Base-by-base conservation (phyloP, 2,113 vertebrate genomes). In the Plecturocebus donacophilus region DNA sequence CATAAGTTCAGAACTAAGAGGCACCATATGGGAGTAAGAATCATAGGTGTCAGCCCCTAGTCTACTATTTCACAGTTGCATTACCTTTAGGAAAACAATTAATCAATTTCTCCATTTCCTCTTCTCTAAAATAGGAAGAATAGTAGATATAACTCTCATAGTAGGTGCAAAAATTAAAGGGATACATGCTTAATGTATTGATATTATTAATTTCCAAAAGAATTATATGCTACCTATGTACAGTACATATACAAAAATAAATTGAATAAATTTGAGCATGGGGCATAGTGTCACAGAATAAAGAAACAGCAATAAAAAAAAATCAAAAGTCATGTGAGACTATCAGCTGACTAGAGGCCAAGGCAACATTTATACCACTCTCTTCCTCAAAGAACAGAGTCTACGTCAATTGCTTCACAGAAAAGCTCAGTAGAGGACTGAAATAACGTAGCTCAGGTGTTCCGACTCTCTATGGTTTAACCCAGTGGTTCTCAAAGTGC, bases 111-210 rank as follows among this genome's bases (percentile, higher is more conserved):
- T 88, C 49, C n/a, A 87, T 66, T 91, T 61, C 17, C n/a, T 71
- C 8, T 90, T 94, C 87, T 85, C 13, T 85, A 93, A 95, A 94
- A 90, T 58, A 49, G 35, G 6, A 66, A 92, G 87, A 73, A 91
- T 40, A 86, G 75, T 10, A 75, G 20, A 83, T 61, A 3, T 42
- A 93, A 89, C 49, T 32, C 21, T 89, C 80, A 70, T 10, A 11
- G 38, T n/a, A 12, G n/a, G 68, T 83, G 35, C 30, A 82, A 77
- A 68, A 25, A 3, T 40, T 71, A 83, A 96, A 76, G 49, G 8
- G 68, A 32, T 87, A 86, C 54, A 21, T 80, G 12, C 14, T 87
- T 80, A 66, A 58, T 54, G 32, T 82, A 75, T 92, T 64, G 68
- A n/a, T 58, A 87, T 70, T 66, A 61, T 40, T 68, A 58, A 91